Percentiles rank a stretch among this genome's conserved stretches.
These are phyloP conservation scores for Dynastes maya DNA, from an alignment of 2,888 invertebrate genomes.

Conservation along the genomic window DNA sequence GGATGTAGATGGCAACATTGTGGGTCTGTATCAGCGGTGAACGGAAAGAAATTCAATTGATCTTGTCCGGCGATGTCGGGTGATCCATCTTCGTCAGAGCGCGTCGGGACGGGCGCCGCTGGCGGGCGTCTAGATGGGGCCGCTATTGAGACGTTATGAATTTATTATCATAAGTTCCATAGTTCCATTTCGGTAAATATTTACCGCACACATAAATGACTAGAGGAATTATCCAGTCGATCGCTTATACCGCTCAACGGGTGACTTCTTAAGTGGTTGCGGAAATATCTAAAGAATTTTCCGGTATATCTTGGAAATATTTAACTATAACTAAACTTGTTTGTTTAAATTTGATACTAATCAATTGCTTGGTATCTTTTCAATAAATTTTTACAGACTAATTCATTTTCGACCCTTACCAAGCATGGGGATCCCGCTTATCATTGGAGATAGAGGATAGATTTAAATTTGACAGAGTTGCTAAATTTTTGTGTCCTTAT, in stretches of 20 bases:
- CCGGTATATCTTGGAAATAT: not conserved
- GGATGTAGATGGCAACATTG: conserved; percentile 59
- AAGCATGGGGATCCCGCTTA: no score
- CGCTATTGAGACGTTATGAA: conserved; percentile 68
- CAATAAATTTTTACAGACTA: no score
- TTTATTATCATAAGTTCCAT: conserved; percentile 64
- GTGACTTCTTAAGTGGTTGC: conserved; percentile 5
- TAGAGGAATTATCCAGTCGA: conserved; percentile 35
- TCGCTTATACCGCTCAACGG: conserved; percentile 12
- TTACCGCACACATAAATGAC: conserved; percentile 55
- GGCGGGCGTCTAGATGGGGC: conserved; percentile 64
- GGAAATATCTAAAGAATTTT: not conserved
- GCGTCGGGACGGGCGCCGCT: conserved; percentile 64
- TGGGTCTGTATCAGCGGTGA: conserved; percentile 59
- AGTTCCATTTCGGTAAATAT: conserved; percentile 59
- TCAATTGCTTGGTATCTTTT: no score
- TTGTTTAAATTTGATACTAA: no score
- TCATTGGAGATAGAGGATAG: no score
- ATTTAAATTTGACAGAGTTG: no score
- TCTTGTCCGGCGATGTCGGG: conserved; percentile 72
- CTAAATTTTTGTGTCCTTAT: no score
- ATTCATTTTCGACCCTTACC: no score
- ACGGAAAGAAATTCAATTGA: conserved; percentile 75
- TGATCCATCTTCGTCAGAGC: conserved; percentile 73
- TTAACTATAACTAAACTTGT: not conserved